A percentile compares a stretch with the other conserved stretches of the same genome.
These are phyloP conservation scores for Heliocidaris erythrogramma DNA, from an alignment of 35 echinoderm and acorn worm species.

Conservation along the genomic window DNA sequence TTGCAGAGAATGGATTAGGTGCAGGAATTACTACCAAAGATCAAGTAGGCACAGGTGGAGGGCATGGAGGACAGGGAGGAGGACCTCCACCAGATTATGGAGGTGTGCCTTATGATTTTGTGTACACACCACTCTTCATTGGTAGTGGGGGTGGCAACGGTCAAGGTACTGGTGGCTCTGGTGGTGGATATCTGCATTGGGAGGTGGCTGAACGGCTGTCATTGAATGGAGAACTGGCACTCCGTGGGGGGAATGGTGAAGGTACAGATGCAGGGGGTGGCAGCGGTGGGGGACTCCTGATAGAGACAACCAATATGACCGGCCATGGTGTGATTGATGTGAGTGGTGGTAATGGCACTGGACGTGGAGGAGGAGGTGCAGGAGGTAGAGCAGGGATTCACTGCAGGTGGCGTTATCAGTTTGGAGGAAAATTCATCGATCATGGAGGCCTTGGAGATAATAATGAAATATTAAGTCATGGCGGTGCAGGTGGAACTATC, in stretches of 20 bases:
- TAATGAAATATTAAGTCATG: slow-evolving; percentile 64
- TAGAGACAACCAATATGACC: slow-evolving; percentile 82
- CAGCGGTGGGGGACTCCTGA: slow-evolving; percentile 72
- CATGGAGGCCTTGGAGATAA: slow-evolving; percentile 74
- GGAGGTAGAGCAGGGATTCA: slow-evolving; percentile 82
- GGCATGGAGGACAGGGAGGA: slow-evolving; percentile 93
- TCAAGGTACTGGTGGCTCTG: slow-evolving; percentile 66
- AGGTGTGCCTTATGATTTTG: slow-evolving; percentile 74
- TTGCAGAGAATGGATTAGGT: slow-evolving; percentile 62
- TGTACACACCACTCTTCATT: slow-evolving; percentile 60
- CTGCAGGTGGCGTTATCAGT: slow-evolving; percentile 86
- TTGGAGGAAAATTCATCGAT: slow-evolving; percentile 80
- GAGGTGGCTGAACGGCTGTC: slow-evolving; percentile 74
- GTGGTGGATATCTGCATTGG: slow-evolving; percentile 86
- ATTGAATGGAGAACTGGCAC: slow-evolving; percentile 79
- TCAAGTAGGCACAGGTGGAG: slow-evolving; percentile 80
- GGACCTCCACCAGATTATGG: slow-evolving; percentile 83
- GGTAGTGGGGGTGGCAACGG: slow-evolving; percentile 93
- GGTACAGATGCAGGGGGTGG: slow-evolving; percentile 79
- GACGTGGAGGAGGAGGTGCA: slow-evolving; percentile 80
- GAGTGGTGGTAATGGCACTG: slow-evolving; percentile 72
- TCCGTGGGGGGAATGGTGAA: slow-evolving; percentile 69
- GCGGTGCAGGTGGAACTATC: slow-evolving; percentile 83
- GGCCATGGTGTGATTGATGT: slow-evolving; percentile 86
- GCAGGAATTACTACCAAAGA: slow-evolving; percentile 71